phyloP scores from a whole-genome alignment of 1,140 invertebrate genomes.

The Tenebrio molitor region DNA sequence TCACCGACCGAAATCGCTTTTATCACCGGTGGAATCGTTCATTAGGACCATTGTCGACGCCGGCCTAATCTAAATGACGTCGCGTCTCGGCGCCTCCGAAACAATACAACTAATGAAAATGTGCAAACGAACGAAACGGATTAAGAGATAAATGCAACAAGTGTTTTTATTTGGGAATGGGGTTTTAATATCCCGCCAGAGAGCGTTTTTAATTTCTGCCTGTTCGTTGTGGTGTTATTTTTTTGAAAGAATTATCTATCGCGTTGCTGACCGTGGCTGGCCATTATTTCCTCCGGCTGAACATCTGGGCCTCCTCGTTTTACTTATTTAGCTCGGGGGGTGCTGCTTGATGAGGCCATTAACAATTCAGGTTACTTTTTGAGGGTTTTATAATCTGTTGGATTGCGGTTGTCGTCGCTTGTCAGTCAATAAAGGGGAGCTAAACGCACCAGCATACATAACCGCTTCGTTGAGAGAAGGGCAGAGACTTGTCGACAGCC shows the following conservation, averaged over 20 bases:
- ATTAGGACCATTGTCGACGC: background rate
- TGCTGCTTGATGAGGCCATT: conserved; percentile 27
- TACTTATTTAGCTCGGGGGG: background rate
- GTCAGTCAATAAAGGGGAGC: conserved; percentile 22
- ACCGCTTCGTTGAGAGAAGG: conserved; percentile 31
- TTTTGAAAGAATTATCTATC: conserved; percentile 2
- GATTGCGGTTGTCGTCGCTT: conserved; percentile 21
- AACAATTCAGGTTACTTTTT: conserved; percentile 38
- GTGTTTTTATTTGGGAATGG: conserved; percentile 31
- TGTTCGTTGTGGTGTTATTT: conserved; percentile 9
- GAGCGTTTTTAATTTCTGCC: conserved; percentile 28
- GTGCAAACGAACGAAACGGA: conserved; percentile 34
- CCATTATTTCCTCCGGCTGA: conserved; percentile 13
- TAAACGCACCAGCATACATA: background rate
- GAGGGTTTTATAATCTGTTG: conserved; percentile 24
- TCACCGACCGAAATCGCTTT: conserved; percentile 4
- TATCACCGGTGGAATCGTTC: conserved; percentile 7
- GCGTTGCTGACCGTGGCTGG: conserved; percentile 5
- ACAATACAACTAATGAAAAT: conserved; percentile 41
- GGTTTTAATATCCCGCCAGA: conserved; percentile 25
- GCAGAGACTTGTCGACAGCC: conserved; percentile 41
- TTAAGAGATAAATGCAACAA: conserved; percentile 37
- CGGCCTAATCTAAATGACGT: conserved; percentile 11
- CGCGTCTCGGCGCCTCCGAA: conserved; percentile 23
- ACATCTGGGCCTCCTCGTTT: conserved; percentile 23